phyloP scores from a whole-genome alignment of 2,888 invertebrate species.

The Pollenia amentaria region DNA sequence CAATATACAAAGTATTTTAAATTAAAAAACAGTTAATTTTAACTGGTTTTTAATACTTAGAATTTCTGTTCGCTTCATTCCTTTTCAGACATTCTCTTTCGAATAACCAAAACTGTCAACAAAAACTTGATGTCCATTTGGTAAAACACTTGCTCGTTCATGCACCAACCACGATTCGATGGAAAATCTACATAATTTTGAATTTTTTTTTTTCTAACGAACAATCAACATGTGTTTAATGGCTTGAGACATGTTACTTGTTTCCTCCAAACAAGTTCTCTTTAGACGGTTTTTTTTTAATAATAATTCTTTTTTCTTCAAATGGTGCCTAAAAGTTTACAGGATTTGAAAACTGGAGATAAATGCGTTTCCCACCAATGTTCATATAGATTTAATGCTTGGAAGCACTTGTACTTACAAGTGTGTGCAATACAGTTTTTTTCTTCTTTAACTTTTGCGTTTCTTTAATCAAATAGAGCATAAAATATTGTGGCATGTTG shows the following conservation, averaged over 20 bases:
- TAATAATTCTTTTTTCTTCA: slow-evolving; percentile 15
- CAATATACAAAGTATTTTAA: neutral
- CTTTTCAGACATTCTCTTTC: slow-evolving; percentile 27
- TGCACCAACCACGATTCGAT: slow-evolving; percentile 8
- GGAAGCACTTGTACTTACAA: slow-evolving; percentile 19
- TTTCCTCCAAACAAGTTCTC: slow-evolving; percentile 69
- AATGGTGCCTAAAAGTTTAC: slow-evolving; percentile 25
- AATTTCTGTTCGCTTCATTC: neutral
- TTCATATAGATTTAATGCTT: slow-evolving; percentile 55
- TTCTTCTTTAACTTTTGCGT: neutral
- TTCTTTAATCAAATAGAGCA: slow-evolving; percentile 63
- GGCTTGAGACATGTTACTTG: slow-evolving; percentile 63
- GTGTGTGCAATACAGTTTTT: slow-evolving; percentile 3
- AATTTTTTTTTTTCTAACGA: slow-evolving; percentile 26
- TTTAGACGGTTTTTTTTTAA: neutral
- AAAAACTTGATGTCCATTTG: slow-evolving; percentile 27
- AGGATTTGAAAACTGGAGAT: slow-evolving; percentile 58
- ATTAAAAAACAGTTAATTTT: slow-evolving; percentile 78
- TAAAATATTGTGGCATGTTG: slow-evolving; percentile 46
- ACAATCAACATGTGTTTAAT: slow-evolving; percentile 59
- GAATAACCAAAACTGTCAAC: slow-evolving; percentile 20
- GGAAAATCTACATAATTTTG: slow-evolving; percentile 35
- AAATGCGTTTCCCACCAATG: slow-evolving; percentile 68
- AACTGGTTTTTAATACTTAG: slow-evolving; percentile 52
- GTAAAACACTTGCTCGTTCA: neutral